These are phyloP conservation scores for Phrynocephalus forsythii DNA, from an alignment of 2,797 vertebrate genomes.

Conservation along the genomic window DNA sequence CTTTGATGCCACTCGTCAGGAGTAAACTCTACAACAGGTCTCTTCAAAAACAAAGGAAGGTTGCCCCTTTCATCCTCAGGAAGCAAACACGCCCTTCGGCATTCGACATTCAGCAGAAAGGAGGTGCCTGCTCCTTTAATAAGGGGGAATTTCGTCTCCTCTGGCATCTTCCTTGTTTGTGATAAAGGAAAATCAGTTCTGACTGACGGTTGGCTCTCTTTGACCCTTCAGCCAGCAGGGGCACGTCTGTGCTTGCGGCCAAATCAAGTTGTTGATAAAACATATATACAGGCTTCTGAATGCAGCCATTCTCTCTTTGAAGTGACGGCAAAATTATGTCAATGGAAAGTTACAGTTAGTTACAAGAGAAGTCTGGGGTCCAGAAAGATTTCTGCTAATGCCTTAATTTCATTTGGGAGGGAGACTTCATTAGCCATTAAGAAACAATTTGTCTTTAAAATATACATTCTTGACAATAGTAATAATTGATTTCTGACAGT, in stretches of 20 bases:
- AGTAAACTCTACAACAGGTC: too few species aligned
- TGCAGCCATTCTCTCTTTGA: not conserved
- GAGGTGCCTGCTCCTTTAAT: too few species aligned
- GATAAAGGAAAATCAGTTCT: too few species aligned
- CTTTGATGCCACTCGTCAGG: too few species aligned
- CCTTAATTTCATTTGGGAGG: not conserved
- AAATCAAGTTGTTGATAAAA: constrained; percentile 2
- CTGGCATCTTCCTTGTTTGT: too few species aligned
- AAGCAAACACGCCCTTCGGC: too few species aligned
- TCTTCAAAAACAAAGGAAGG: too few species aligned
- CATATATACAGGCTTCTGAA: not conserved
- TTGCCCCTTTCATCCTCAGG: too few species aligned
- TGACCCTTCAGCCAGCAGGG: too few species aligned
- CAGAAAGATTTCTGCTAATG: not conserved
- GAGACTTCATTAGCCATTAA: not conserved
- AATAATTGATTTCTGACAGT: constrained; percentile 28
- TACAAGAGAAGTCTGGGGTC: not conserved
- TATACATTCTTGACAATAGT: constrained; percentile 27
- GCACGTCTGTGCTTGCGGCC: not conserved
- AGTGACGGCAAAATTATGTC: not conserved
- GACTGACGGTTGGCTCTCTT: too few species aligned
- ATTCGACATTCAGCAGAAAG: too few species aligned
- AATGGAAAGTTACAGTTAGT: constrained; percentile 3
- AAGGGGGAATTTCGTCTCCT: too few species aligned
- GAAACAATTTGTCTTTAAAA: constrained; percentile 25